Percentiles rank a stretch among this genome's conserved stretches.
phyloP scores from a whole-genome alignment of 1,140 invertebrate genomes.

The Andricus grossulariae region DNA sequence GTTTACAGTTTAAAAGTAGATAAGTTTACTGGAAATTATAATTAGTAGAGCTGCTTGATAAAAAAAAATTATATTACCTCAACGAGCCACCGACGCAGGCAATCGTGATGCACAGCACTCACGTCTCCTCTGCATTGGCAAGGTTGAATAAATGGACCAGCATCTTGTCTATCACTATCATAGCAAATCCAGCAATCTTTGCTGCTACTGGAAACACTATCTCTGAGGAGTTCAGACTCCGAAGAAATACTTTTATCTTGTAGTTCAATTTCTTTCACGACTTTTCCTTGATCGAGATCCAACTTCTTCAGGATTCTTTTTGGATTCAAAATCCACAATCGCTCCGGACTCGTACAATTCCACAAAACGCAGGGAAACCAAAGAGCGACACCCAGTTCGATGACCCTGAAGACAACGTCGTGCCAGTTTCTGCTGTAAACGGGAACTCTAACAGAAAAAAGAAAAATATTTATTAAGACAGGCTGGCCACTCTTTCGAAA shows the following conservation, averaged over 20 bases:
- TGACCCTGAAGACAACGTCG: conserved; percentile 91
- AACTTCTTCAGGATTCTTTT: conserved; percentile 85
- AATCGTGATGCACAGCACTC: conserved; percentile 93
- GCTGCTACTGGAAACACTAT: conserved; percentile 68
- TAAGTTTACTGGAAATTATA: background rate
- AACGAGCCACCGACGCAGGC: conserved; percentile 91
- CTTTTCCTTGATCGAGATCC: conserved; percentile 72
- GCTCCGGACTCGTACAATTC: conserved; percentile 96
- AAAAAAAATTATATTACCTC: conserved; percentile 75
- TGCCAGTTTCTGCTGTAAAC: conserved; percentile 93
- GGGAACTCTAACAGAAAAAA: conserved; percentile 81
- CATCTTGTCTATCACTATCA: conserved; percentile 86
- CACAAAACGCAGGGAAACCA: conserved; percentile 97
- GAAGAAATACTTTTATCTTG: conserved; percentile 70
- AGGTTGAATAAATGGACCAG: conserved; percentile 89
- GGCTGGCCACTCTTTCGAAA: background rate
- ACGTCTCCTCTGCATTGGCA: conserved; percentile 94
- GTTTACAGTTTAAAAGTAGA: background rate
- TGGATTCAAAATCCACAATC: conserved; percentile 95
- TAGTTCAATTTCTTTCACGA: conserved; percentile 76
- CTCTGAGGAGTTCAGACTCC: conserved; percentile 57
- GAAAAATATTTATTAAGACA: conserved; percentile 34
- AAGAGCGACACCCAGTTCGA: conserved; percentile 94
- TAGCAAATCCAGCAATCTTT: conserved; percentile 96
- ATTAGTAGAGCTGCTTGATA: no score